Conservation (phyloP, 2,113 vertebrate species). For the mouse (Mus musculus) region DNA sequence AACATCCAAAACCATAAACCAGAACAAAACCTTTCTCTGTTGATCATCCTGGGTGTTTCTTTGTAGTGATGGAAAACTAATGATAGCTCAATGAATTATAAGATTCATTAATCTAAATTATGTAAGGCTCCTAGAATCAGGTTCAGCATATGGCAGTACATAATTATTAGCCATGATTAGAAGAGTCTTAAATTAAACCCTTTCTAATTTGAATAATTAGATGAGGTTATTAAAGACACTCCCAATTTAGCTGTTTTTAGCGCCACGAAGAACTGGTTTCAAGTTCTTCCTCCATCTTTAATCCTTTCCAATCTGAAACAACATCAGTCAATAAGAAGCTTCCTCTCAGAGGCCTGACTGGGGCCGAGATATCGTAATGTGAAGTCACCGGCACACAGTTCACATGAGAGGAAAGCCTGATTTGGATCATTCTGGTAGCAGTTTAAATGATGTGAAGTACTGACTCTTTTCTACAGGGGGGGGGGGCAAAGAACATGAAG, state of each 20-base stretch:
- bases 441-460: neutral
- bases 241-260: neutral
- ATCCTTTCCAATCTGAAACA: neutral
- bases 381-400: no score
- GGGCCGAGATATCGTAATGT: neutral
- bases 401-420: neutral
- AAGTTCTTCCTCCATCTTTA: neutral
- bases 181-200: constrained; percentile 2
- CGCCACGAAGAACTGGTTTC: neutral
- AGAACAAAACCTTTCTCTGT: neutral
- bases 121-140: neutral
- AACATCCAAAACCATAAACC: neutral
- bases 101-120: constrained; percentile 12
- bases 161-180: neutral
- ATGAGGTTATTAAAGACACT: neutral
- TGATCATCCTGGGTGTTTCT: neutral
- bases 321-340: neutral
- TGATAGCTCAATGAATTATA: neutral
- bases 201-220: constrained; percentile 6
- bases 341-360: neutral
- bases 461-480: neutral
- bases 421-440: neutral
- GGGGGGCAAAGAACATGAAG: neutral
- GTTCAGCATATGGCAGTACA: neutral
- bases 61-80: neutral